Percentiles rank a stretch among this genome's conserved stretches.
phyloP scores from a whole-genome alignment of 1,140 invertebrate species.

The Drosophila willistoni region DNA sequence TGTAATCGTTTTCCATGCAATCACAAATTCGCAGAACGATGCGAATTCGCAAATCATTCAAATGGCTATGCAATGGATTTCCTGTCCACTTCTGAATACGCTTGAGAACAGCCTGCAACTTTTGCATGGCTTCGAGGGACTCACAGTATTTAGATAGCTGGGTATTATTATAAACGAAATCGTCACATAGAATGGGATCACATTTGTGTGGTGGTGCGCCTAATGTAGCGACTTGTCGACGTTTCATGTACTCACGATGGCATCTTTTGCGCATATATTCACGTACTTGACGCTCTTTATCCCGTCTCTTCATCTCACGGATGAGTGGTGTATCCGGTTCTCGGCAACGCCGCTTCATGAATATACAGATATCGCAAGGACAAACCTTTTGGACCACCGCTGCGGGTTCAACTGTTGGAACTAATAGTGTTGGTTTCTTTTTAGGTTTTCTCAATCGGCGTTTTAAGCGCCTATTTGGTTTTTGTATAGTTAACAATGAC shows the following conservation, averaged over 20 bases:
- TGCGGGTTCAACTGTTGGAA: background rate
- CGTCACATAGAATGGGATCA: constrained; percentile 17
- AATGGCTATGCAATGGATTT: constrained; percentile 16
- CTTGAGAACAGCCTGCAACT: constrained; percentile 21
- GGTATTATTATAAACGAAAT: constrained; percentile 25
- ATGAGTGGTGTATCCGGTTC: constrained; percentile 39
- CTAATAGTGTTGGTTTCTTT: background rate
- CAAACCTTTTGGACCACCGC: constrained; percentile 7
- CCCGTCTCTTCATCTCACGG: constrained; percentile 19
- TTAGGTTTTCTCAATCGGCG: background rate
- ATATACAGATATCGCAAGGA: constrained; percentile 35
- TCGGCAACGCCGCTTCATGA: background rate
- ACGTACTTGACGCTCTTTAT: constrained; percentile 26
- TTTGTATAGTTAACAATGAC: no score
- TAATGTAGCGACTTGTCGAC: background rate
- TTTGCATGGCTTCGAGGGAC: constrained; percentile 36
- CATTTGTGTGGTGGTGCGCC: constrained; percentile 9
- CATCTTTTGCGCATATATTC: constrained; percentile 30
- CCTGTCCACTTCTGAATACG: background rate
- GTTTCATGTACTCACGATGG: constrained; percentile 14
- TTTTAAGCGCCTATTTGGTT: no score
- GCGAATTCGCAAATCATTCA: constrained; percentile 30
- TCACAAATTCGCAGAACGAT: constrained; percentile 33
- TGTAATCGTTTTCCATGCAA: background rate
- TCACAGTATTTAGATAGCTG: constrained; percentile 34